Percentiles rank a stretch among this genome's conserved stretches.
Conservation (phyloP, 2,113 vertebrate genomes). For the Pygoscelis adeliae region DNA sequence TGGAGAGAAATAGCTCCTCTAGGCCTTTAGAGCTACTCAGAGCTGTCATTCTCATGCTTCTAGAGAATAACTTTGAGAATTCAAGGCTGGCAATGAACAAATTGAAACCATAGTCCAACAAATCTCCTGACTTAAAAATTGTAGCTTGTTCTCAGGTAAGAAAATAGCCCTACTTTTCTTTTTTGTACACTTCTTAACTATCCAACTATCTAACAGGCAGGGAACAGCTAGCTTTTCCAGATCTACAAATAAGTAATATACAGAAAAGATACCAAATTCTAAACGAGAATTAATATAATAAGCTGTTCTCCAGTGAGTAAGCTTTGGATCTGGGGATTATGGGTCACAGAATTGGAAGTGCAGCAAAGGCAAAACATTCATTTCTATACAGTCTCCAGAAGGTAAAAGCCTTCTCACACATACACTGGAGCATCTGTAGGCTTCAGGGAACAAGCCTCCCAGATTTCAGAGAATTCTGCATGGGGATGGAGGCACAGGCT, state of each 20-base stretch:
- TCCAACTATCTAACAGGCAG: not conserved
- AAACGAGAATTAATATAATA: not conserved
- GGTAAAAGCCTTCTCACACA: not conserved
- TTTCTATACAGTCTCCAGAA: not conserved
- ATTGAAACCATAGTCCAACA: not conserved
- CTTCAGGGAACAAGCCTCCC: not conserved
- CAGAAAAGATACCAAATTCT: not conserved
- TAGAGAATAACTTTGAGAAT: not conserved
- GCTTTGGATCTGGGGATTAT: not conserved
- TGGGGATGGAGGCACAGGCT: not conserved
- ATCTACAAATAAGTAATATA: not conserved
- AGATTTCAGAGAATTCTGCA: not conserved
- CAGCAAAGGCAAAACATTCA: not conserved
- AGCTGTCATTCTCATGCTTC: not conserved
- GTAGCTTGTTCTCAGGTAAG: not conserved
- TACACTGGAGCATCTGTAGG: not conserved
- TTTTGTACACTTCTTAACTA: not conserved
- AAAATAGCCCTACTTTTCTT: not conserved
- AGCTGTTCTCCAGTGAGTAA: not conserved
- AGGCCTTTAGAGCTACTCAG: not conserved
- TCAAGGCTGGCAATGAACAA: not conserved
- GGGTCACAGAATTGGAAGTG: not conserved
- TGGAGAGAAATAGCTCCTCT: not conserved
- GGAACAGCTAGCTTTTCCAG: not conserved
- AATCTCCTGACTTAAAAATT: not conserved